A percentile compares a stretch with the other conserved stretches of the same genome.
Conservation (phyloP, 2,113 vertebrate species). For the Rana temporaria region DNA sequence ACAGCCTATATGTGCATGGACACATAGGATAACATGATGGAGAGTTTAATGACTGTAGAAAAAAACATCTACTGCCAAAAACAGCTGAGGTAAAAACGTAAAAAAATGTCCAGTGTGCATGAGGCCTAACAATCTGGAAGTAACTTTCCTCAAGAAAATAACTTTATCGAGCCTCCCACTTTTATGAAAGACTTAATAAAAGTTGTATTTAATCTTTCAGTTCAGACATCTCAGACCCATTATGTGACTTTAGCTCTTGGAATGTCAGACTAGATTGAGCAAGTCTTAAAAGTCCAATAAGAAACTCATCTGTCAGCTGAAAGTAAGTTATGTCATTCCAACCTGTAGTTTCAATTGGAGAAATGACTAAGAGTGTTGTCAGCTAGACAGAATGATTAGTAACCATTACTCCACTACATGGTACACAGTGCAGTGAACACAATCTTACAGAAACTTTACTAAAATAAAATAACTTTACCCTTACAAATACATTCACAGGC, state of each 20-base stretch:
- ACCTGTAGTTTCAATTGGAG: not conserved
- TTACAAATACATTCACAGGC: too few species aligned
- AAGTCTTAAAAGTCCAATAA: not conserved
- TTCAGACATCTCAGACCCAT: not conserved
- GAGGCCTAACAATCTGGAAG: slow-evolving; percentile 22
- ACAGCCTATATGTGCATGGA: too few species aligned
- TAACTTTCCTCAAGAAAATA: slow-evolving; percentile 9
- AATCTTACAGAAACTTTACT: too few species aligned
- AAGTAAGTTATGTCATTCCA: slow-evolving; percentile 3
- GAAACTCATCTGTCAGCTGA: not conserved
- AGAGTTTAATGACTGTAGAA: too few species aligned
- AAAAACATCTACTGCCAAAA: too few species aligned
- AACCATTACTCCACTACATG: not conserved
- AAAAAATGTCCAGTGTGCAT: too few species aligned
- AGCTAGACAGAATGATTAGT: not conserved
- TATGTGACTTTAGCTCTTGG: not conserved
- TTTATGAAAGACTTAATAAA: slow-evolving; percentile 11
- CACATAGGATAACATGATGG: too few species aligned
- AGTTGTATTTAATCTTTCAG: not conserved
- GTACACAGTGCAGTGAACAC: too few species aligned
- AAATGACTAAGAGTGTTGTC: not conserved
- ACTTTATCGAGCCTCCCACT: slow-evolving; percentile 25
- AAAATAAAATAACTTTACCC: too few species aligned
- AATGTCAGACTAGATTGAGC: slow-evolving; percentile 19
- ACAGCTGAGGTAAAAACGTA: too few species aligned